A percentile compares a stretch with the other conserved stretches of the same genome.
These are phyloP conservation scores for Discoglossus pictus DNA, from an alignment of 2,797 vertebrate species.

Conservation along the genomic window DNA sequence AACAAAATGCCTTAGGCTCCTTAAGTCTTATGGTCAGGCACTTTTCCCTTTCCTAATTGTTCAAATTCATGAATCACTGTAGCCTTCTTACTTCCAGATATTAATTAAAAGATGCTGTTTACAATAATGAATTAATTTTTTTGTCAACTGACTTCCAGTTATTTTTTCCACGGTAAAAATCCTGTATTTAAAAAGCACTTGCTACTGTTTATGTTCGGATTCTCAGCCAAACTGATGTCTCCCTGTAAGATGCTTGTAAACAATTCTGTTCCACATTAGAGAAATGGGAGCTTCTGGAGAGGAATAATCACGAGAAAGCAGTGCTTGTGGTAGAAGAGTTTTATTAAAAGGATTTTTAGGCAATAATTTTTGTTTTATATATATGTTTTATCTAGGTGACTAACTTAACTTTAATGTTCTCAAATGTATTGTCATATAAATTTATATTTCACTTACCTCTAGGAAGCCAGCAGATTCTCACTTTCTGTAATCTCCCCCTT, in stretches of 20 bases:
- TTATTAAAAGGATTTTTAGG: slow-evolving; percentile 14
- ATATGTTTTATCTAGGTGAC: no score
- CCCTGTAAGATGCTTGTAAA: slow-evolving; percentile 48
- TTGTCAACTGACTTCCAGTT: slow-evolving; percentile 29
- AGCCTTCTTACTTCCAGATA: slow-evolving; percentile 30
- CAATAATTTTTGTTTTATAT: no score
- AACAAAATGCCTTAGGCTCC: neutral
- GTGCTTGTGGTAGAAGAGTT: slow-evolving; percentile 13
- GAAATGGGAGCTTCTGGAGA: slow-evolving; percentile 17
- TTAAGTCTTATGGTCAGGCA: neutral
- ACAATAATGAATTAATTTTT: slow-evolving; percentile 41
- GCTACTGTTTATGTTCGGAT: slow-evolving; percentile 47
- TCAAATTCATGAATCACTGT: slow-evolving; percentile 2
- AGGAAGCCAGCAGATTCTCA: no score
- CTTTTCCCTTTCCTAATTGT: neutral
- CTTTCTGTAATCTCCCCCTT: no score
- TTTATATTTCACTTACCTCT: no score
- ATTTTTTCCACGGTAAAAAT: slow-evolving; percentile 6
- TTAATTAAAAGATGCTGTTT: slow-evolving; percentile 45
- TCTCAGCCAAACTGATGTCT: slow-evolving; percentile 50
- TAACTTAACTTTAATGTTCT: no score
- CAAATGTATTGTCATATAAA: no score
- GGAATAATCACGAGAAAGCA: slow-evolving; percentile 28
- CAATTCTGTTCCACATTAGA: slow-evolving; percentile 50
- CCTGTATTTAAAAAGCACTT: slow-evolving; percentile 50